Evolutionary conservation across 1,140 invertebrate genomes (phyloP).

Genomic region (Bombus haemorrhoidalis): DNA sequence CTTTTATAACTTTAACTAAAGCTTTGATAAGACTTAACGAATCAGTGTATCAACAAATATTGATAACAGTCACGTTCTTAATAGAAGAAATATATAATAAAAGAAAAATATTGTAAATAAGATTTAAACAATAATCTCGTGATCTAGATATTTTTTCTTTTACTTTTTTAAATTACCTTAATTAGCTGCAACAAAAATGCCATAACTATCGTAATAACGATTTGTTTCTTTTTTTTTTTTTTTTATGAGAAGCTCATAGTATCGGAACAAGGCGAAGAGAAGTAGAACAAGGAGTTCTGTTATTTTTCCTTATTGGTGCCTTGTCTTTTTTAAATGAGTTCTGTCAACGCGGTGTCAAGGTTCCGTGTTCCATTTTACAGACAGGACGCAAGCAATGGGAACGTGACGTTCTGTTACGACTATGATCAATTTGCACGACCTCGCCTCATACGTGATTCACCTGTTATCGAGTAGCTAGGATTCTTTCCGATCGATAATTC

Average conservation of each 20-base stretch:
- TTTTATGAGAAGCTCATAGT: neutral
- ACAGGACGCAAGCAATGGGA: slow-evolving; percentile 26
- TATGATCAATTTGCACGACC: slow-evolving; percentile 46
- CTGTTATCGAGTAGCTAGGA: slow-evolving; percentile 10
- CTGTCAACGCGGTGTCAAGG: slow-evolving; percentile 49
- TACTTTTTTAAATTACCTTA: neutral
- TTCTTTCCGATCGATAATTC: slow-evolving; percentile 20
- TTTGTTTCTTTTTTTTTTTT: neutral
- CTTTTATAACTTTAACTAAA: no score
- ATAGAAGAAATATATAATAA: no score
- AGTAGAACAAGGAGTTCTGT: slow-evolving; percentile 8
- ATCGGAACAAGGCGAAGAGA: slow-evolving; percentile 7
- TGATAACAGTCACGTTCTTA: neutral
- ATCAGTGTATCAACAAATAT: no score
- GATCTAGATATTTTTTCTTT: neutral
- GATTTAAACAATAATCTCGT: neutral
- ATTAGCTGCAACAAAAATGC: neutral
- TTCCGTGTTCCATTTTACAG: slow-evolving; percentile 27
- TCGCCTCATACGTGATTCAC: slow-evolving; percentile 37
- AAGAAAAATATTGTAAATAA: neutral
- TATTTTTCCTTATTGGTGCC: neutral
- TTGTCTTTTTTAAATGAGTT: slow-evolving; percentile 24
- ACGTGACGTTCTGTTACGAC: slow-evolving; percentile 20
- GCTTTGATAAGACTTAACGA: no score
- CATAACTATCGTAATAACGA: neutral